Base-by-base conservation (phyloP, 37 sponge, comb jelly and placozoan genomes). In the Cliona cf. orientalis region DNA sequence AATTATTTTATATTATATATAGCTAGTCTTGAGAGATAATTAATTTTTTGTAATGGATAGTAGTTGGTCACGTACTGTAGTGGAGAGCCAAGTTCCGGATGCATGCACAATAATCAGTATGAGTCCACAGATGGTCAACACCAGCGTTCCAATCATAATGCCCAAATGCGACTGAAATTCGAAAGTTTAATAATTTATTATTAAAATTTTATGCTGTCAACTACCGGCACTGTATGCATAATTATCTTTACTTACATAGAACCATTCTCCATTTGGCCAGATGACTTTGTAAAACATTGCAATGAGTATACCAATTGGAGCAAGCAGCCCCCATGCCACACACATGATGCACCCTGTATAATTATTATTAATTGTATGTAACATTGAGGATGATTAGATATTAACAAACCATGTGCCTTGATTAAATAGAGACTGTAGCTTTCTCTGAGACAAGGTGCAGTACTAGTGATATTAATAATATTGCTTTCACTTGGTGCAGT, bases 241-340 rank as follows among this genome's bases (percentile, higher is more conserved):
- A 31, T 36, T 33, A 23, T 14, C 17, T 36, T 0, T 1, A 71
- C 87, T 86, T 40, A 91, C 92, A 77, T 86, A 83, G 62, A 91
- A 91, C 92, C 92, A 91, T 31, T 77, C 72, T 46, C 88, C 92
- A 65, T 78, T 82, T 12, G 88, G 80, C 68, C 82, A 91, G 1
- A 82, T 79, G 12, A 78, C 57, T 57, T 91, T 86, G 79, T 82
- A 91, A 60, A 81, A 86, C 11, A 80, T 21, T 17, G 92, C 82
- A 42, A 91, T 28, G 5, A 91, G 70, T 6, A 87, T 91, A 6
- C 84, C 92, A 32, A 76, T 57, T 14, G 87, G 86, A 68, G 74
- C 72, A 36, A 86, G 64, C n/a, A 85, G 44, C 11, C 83, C 53
- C 80, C 87, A 91, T 0, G 88, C 71, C 23, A 87, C 39, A 14